phyloP scores from a whole-genome alignment of 2,888 invertebrate genomes.

The Caenorhabditis virilis region DNA sequence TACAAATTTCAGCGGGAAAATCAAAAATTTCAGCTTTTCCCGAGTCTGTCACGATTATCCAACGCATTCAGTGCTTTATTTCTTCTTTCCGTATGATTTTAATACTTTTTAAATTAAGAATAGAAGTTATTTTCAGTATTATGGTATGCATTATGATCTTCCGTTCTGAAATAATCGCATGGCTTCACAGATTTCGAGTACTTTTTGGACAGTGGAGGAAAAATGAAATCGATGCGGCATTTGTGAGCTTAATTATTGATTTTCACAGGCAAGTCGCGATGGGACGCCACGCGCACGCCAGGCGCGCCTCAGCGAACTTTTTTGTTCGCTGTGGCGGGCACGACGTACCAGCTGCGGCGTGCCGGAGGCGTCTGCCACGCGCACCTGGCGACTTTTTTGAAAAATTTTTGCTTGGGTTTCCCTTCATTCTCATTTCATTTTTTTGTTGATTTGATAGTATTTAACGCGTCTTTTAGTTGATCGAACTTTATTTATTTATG shows the following conservation, averaged over 20 bases:
- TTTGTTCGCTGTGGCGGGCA: too few relatives aligned
- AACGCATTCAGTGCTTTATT: conserved; percentile 80
- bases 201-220: conserved; percentile 17
- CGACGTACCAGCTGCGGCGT: too few relatives aligned
- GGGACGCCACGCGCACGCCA: too few relatives aligned
- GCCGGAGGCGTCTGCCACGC: too few relatives aligned
- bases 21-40: conserved; percentile 69
- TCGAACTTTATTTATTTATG: too few relatives aligned
- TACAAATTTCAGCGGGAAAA: conserved; percentile 69
- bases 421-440: too few relatives aligned
- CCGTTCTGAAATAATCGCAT: conserved; percentile 35
- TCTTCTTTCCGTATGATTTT: conserved; percentile 84
- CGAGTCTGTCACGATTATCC: conserved; percentile 80
- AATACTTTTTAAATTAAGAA: conserved; percentile 2
- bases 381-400: too few relatives aligned
- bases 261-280: too few relatives aligned
- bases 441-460: too few relatives aligned
- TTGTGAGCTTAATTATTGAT: neutral
- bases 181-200: conserved; percentile 11
- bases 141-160: conserved; percentile 67
- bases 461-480: too few relatives aligned
- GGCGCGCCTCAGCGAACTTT: too few relatives aligned
- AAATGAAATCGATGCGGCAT: conserved; percentile 22
- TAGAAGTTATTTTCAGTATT: conserved; percentile 62
- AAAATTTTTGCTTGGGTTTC: too few relatives aligned